These are phyloP conservation scores for Cossypha caffra DNA, from an alignment of 2,797 vertebrate genomes.

Conservation along the genomic window DNA sequence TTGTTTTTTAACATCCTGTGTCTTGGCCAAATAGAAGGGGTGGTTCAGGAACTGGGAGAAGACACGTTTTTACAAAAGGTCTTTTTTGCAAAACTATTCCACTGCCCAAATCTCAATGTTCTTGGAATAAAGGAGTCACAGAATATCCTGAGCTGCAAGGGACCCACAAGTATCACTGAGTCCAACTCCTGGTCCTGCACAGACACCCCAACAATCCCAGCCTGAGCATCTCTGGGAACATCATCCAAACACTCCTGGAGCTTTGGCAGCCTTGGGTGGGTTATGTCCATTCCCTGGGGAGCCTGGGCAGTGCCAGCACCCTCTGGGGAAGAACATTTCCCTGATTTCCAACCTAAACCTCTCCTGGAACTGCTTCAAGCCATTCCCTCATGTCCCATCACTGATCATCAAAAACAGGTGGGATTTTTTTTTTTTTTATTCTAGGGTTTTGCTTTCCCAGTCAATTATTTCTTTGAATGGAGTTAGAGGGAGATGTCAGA, in stretches of 20 bases:
- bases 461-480: not conserved
- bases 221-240: not conserved
- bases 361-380: not conserved
- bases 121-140: not conserved
- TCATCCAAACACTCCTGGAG: too few species aligned
- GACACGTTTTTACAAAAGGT: fast-evolving
- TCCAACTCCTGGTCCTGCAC: fast-evolving
- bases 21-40: not conserved
- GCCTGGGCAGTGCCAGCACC: not conserved
- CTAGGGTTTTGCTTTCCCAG: not conserved
- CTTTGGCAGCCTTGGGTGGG: fast-evolving
- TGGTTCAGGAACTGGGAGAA: not conserved
- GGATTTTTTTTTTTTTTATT: not conserved
- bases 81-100: not conserved
- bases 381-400: not conserved
- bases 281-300: not conserved
- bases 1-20: not conserved
- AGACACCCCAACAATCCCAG: too few species aligned
- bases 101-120: not conserved
- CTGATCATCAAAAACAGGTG: not conserved
- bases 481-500: not conserved
- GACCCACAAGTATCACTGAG: fast-evolving
- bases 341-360: fast-evolving
- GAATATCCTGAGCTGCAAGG: not conserved
- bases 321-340: fast-evolving